Evolutionary conservation across 2,888 invertebrate species (phyloP), one percentile per base, ranked within the genome.

Genomic region (Odontocerum albicorne): DNA sequence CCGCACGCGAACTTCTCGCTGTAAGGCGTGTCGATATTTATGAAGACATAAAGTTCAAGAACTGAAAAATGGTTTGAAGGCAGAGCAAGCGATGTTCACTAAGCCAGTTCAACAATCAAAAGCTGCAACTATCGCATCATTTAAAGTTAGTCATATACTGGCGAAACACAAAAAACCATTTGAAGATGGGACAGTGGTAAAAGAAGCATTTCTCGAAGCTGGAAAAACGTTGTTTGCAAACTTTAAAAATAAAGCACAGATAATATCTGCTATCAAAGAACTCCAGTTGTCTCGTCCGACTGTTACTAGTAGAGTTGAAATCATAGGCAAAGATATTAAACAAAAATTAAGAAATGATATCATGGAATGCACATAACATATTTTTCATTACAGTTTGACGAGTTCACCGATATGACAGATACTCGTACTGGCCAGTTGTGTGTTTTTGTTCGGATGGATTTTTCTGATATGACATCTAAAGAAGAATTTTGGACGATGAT

Each of bases 161-260:
- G 31, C 44, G 8, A 44, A 32, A 15, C 22, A 44, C 3, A 43
- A 43, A 22, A 43, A 43, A 27, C 43, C 43, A 4, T 43, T 22
- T 57, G 43, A 31, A 27, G 43, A 43, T 15, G 27, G 43, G 13
- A 27, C 16, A 27, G 6, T 43, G 43, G 20, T 43, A 43, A 43
- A 43, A 58, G 59, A 27, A 17, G 43, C 43, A 43, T 43, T 43
- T 43, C 27, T 43, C 7, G 43, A 21, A 17, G 43, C 27, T 19
- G 43, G 19, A 13, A 20, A 43, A 19, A 19, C 27, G 19, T 27
- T 63, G 12, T 43, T 43, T 53, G 62, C 62, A 42, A 61, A 61
- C 56, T 59, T 65, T 55, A 42, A 43, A 61, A 65, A 64, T 60
- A 65, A 64, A 62, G 46, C 39, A 17, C 63, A 65, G 58, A 64